phyloP scores from a whole-genome alignment of 2,797 vertebrate species.

The Neoniphon sammara region DNA sequence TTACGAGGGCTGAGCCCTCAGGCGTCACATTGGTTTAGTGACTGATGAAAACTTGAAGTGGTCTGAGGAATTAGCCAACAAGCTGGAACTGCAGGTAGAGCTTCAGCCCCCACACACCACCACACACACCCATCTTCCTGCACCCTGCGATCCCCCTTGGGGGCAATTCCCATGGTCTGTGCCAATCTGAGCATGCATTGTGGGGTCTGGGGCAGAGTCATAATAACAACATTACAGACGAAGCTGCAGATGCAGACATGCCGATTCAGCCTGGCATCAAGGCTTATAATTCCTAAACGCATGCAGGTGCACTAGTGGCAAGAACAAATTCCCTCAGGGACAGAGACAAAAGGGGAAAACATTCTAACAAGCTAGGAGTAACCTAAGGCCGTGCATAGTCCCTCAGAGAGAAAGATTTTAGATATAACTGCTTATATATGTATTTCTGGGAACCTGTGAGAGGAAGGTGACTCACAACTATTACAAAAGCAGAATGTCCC shows the following conservation, averaged over 20 bases:
- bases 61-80: constrained; percentile 83
- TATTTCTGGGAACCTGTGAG: background rate
- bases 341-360: background rate
- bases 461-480: too few species aligned
- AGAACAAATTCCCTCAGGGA: background rate
- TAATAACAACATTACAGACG: constrained; percentile 52
- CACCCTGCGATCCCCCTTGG: constrained; percentile 82
- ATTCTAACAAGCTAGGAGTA: background rate
- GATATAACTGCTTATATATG: background rate
- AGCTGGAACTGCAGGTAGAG: constrained; percentile 72
- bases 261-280: constrained; percentile 33
- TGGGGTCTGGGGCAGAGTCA: constrained; percentile 67
- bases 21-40: constrained; percentile 70
- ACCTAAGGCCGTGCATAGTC: background rate
- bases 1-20: constrained; percentile 68
- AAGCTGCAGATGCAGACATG: constrained; percentile 75
- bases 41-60: constrained; percentile 81
- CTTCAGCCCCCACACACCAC: constrained; percentile 56
- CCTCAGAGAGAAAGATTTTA: background rate
- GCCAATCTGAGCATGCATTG: constrained; percentile 74
- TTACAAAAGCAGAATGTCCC: too few species aligned
- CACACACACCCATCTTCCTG: constrained; percentile 61
- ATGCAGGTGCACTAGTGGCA: constrained; percentile 23
- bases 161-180: constrained; percentile 83
- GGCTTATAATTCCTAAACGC: constrained; percentile 21